Percentiles rank a stretch among this genome's conserved stretches.
Evolutionary conservation across 2,113 vertebrate species (phyloP).

Genomic region (Silurus asotus): DNA sequence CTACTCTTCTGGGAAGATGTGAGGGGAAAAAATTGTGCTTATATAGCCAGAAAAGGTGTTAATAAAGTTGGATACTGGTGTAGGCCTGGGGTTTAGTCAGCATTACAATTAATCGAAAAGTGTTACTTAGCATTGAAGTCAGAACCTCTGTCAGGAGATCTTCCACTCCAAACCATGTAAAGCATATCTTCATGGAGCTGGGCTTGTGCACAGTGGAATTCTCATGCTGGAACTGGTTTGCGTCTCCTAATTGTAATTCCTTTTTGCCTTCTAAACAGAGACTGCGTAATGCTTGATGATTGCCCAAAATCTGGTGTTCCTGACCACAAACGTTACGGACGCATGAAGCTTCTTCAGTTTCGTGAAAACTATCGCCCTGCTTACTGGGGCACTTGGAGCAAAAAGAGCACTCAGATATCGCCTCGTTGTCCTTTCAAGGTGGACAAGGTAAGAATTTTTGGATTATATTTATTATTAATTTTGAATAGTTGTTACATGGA

Average conservation of each 20-base stretch:
- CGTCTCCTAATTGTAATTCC: not conserved
- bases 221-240: too few relatives aligned
- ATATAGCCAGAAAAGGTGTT: too few relatives aligned
- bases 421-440: conserved; percentile 82
- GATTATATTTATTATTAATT: not conserved
- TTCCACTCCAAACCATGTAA: too few relatives aligned
- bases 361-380: conserved; percentile 91
- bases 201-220: too few relatives aligned
- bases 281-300: conserved; percentile 73
- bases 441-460: conserved; percentile 77
- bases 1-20: too few relatives aligned
- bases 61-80: not conserved
- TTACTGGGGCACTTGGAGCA: conserved; percentile 97
- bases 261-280: conserved; percentile 62
- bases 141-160: too few relatives aligned
- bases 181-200: too few relatives aligned
- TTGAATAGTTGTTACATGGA: not conserved
- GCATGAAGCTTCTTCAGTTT: conserved; percentile 95
- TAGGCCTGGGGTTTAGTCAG: too few relatives aligned
- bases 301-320: conserved; percentile 70
- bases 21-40: too few relatives aligned
- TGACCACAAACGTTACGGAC: conserved; percentile 77
- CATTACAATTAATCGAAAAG: too few relatives aligned
- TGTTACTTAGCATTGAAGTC: too few relatives aligned
- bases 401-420: conserved; percentile 73